Base-by-base conservation (phyloP, 2,888 invertebrate genomes). In the Caenorhabditis sulstoni region DNA sequence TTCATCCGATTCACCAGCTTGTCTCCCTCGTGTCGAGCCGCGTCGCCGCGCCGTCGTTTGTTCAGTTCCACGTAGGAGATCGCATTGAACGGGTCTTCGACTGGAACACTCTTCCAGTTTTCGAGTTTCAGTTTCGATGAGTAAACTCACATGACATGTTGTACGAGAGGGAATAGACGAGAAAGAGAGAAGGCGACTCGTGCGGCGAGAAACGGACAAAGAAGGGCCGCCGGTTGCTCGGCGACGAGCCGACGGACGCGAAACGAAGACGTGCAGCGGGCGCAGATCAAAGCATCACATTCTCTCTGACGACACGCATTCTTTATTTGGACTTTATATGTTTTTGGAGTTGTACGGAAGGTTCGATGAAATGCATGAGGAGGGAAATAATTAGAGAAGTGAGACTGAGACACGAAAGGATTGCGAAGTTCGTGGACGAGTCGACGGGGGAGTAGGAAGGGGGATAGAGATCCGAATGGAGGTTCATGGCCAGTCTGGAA, bases 51-150 rank as follows among this genome's bases (percentile, higher is more conserved):
- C 35, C 84, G 77, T 37, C 81, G 37, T 49, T 86, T 87, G 73
- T 87, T 87, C 66, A 87, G 52, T 62, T 87, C 85, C 45, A 87
- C 76, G 58, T 85, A 87, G 4, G 85, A 86, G 29, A 87, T 55
- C 55, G 82, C 65, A 52, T 86, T 84, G 80, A 82, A 86, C 49
- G 83, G 84, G 45, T 87, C 87, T 41, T 85, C 50, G 44, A 61
- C 50, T 47, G 49, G 53, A 61, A 37, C 29, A 68, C 59, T 11
- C 5, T 16, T 20, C 16, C n/a, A 29, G 9, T 8, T n/a, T 53
- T 55, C 37, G 29, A 29, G 29, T 29, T 5, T 5, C 29, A 29
- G 29, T 29, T 29, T 29, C 29, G 29, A 29, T 5, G 29, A 29
- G 29, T 29, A 29, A 29, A 29, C 75, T 68, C 62, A 76, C 75